A percentile compares a stretch with the other conserved stretches of the same genome.
phyloP scores from a whole-genome alignment of 2,797 vertebrate genomes.

The Sandelia bainsii region DNA sequence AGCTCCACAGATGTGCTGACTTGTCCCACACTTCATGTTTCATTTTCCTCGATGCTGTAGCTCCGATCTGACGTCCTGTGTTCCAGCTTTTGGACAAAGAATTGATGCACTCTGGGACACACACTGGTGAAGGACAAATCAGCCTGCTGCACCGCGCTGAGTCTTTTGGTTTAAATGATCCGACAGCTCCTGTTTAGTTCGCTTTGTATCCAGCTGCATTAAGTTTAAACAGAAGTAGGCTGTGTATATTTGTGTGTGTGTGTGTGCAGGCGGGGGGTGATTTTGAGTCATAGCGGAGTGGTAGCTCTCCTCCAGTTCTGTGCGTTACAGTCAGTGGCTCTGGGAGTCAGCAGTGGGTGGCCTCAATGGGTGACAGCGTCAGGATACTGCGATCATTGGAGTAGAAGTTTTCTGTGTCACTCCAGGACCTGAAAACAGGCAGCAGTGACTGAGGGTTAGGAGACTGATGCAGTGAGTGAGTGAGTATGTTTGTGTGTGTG shows the following conservation, averaged over 20 bases:
- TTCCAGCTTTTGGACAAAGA: not conserved
- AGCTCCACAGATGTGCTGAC: constrained; percentile 17
- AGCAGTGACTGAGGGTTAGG: constrained; percentile 79
- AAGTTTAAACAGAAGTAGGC: constrained; percentile 23
- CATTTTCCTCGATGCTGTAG: constrained; percentile 20
- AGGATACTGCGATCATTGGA: constrained; percentile 95
- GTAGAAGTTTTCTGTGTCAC: constrained; percentile 91
- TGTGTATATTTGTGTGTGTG: constrained; percentile 15
- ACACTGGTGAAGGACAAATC: not conserved
- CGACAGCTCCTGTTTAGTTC: constrained; percentile 15
- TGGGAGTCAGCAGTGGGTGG: constrained; percentile 82
- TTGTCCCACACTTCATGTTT: not conserved
- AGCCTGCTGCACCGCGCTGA: constrained; percentile 1
- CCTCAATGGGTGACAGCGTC: constrained; percentile 93
- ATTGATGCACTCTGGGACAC: constrained; percentile 9
- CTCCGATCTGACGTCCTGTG: constrained; percentile 18
- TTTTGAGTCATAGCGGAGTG: constrained; percentile 24
- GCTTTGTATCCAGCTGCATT: constrained; percentile 10
- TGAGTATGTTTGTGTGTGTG: constrained; percentile 21
- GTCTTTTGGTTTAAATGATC: constrained; percentile 51
- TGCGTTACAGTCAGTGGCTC: constrained; percentile 38
- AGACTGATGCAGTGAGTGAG: constrained; percentile 14
- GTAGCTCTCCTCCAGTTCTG: constrained; percentile 23
- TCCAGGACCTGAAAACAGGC: constrained; percentile 96
- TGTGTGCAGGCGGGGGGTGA: not conserved